A percentile compares a stretch with the other conserved stretches of the same genome.
These are phyloP conservation scores for Trichopria drosophilae DNA, from an alignment of 2,888 invertebrate species.

Conservation along the genomic window DNA sequence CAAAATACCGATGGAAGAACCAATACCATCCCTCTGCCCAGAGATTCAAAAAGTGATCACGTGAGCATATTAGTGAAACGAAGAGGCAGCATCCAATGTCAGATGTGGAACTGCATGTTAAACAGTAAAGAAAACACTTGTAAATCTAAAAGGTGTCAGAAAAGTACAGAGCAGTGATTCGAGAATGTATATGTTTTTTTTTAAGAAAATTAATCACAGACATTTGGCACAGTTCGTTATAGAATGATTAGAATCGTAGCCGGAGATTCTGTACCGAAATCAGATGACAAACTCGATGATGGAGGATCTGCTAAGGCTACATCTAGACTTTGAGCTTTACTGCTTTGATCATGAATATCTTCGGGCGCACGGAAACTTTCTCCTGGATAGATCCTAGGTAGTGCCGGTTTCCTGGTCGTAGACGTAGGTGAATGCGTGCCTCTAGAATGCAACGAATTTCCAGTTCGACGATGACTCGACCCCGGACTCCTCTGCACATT, in stretches of 20 bases:
- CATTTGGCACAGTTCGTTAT: slow-evolving; percentile 28
- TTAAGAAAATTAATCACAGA: slow-evolving; percentile 19
- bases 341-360: slow-evolving; percentile 47
- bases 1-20: no score
- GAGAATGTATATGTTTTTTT: slow-evolving; percentile 27
- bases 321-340: slow-evolving; percentile 51
- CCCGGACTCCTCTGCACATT: slow-evolving; percentile 45
- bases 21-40: slow-evolving; percentile 25
- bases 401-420: slow-evolving; percentile 23
- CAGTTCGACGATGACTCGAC: slow-evolving; percentile 35
- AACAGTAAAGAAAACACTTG: slow-evolving; percentile 24
- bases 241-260: slow-evolving; percentile 39
- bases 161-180: slow-evolving; percentile 37
- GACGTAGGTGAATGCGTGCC: slow-evolving; percentile 32
- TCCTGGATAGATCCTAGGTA: slow-evolving; percentile 27
- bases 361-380: slow-evolving; percentile 27
- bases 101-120: no score
- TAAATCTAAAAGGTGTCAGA: slow-evolving; percentile 33
- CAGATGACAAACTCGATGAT: slow-evolving; percentile 32
- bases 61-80: slow-evolving; percentile 15
- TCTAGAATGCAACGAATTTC: slow-evolving; percentile 28
- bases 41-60: slow-evolving; percentile 17
- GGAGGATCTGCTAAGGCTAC: slow-evolving; percentile 50
- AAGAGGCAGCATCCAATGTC: no score
- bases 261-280: slow-evolving; percentile 40